Conservation (phyloP, 2,797 vertebrate genomes). For the Melanitta fusca region DNA sequence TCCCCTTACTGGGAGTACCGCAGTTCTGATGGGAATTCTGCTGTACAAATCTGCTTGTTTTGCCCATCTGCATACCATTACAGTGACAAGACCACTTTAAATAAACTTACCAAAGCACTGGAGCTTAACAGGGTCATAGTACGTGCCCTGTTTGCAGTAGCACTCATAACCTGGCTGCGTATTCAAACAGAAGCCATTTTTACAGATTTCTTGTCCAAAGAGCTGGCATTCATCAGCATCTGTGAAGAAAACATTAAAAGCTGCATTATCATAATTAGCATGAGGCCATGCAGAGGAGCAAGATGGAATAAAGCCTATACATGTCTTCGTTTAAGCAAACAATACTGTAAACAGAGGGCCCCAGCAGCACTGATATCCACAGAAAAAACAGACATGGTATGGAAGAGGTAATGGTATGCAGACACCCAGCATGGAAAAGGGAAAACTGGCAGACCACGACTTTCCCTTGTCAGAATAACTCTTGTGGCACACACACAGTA, state of each 20-base stretch:
- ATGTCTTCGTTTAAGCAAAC: neutral
- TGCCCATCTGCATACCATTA: constrained; percentile 42
- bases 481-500: neutral
- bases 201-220: constrained; percentile 95
- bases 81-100: constrained; percentile 11
- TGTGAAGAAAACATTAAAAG: constrained; percentile 60
- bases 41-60: neutral
- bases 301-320: neutral
- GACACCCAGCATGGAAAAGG: neutral
- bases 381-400: neutral
- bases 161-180: constrained; percentile 91
- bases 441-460: neutral
- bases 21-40: constrained; percentile 30
- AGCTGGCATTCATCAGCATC: constrained; percentile 95
- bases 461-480: neutral
- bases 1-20: neutral
- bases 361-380: neutral
- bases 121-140: constrained; percentile 90
- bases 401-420: neutral
- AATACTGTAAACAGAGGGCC: neutral
- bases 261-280: neutral
- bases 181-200: constrained; percentile 93
- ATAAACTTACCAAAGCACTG: constrained; percentile 92
- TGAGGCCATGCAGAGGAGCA: neutral
- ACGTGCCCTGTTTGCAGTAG: constrained; percentile 94